Conservation (phyloP, 2,888 invertebrate species). For the Trileptium ribeirensis region DNA sequence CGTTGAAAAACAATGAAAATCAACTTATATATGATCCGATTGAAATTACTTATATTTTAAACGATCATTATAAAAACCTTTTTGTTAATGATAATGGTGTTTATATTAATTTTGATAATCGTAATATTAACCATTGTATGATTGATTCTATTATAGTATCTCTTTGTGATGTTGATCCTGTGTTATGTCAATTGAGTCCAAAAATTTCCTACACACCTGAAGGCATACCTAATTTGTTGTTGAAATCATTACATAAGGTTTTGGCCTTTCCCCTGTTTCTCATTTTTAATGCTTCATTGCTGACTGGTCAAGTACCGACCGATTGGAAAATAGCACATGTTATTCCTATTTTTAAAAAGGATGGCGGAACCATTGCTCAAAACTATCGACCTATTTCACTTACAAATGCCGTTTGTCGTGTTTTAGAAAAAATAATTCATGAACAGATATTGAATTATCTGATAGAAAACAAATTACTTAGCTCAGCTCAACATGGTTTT, state of each 20-base stretch:
- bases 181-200: neutral
- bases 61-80: neutral
- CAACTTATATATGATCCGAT: neutral
- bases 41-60: neutral
- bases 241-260: neutral
- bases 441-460: no score
- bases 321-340: neutral
- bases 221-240: neutral
- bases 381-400: slow-evolving; percentile 12
- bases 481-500: no score
- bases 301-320: neutral
- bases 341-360: neutral
- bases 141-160: neutral
- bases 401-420: neutral
- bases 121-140: neutral
- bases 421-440: no score
- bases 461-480: no score
- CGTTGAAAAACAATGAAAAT: neutral
- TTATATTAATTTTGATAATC: neutral
- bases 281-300: neutral
- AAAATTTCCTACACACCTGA: neutral
- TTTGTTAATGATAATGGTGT: neutral
- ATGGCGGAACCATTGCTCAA: neutral
- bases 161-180: neutral
- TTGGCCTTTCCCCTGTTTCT: neutral